phyloP scores from a whole-genome alignment of 2,888 invertebrate genomes.

The Nomada fabriciana region DNA sequence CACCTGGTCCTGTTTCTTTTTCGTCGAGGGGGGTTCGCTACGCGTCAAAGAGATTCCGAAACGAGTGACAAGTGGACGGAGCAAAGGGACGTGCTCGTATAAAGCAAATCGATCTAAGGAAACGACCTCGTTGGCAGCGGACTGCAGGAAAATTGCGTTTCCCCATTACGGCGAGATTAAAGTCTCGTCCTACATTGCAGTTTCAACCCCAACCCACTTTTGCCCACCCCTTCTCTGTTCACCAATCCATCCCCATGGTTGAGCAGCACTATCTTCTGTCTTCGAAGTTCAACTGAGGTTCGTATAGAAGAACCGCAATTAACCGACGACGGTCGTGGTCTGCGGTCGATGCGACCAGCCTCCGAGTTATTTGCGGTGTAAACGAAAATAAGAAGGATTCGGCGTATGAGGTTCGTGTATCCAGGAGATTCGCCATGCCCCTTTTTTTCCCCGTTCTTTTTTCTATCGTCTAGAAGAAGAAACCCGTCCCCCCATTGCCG shows the following conservation, averaged over 20 bases:
- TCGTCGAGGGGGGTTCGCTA: constrained; percentile 2
- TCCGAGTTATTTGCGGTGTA: constrained; percentile 70
- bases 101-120: constrained; percentile 64
- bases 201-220: constrained; percentile 14
- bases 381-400: constrained; percentile 69
- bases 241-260: neutral
- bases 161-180: constrained; percentile 74
- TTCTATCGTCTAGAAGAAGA: too few relatives aligned
- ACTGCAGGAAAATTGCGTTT: constrained; percentile 73
- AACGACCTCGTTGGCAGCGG: constrained; percentile 66
- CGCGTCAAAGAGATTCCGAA: constrained; percentile 70
- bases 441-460: neutral
- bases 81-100: constrained; percentile 50
- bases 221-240: neutral
- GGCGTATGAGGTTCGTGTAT: constrained; percentile 30
- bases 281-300: constrained; percentile 52
- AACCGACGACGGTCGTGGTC: constrained; percentile 61
- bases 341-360: constrained; percentile 47
- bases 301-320: constrained; percentile 73
- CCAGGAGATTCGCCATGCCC: neutral
- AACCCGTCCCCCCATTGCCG: constrained; percentile 7
- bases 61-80: constrained; percentile 58
- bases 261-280: constrained; percentile 33
- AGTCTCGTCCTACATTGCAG: constrained; percentile 69
- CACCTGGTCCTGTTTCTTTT: constrained; percentile 18